Percentiles rank a stretch among this genome's conserved stretches.
Evolutionary conservation across 64 coral and sea anemone genomes (phyloP).

Genomic region (Pocillopora damicornis): DNA sequence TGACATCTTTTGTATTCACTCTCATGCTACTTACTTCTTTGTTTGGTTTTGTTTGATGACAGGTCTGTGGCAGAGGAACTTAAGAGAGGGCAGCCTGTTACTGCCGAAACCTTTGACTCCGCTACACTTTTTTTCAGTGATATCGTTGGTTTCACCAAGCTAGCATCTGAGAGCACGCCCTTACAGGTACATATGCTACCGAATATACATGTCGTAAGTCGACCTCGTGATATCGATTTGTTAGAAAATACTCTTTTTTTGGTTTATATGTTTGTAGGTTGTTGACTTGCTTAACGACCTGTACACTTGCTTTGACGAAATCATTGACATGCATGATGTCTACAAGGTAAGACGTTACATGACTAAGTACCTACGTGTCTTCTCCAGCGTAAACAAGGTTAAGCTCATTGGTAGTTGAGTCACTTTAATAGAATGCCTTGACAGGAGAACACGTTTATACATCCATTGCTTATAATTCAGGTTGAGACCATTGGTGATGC

Average conservation of each 20-base stretch:
- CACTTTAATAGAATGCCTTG: no score
- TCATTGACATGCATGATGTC: slow-evolving; percentile 82
- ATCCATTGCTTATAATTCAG: background rate
- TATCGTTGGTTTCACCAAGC: slow-evolving; percentile 54
- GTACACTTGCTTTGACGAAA: slow-evolving; percentile 74
- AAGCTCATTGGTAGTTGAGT: background rate
- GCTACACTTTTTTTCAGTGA: slow-evolving; percentile 62
- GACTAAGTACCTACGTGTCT: no score
- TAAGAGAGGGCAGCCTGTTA: slow-evolving; percentile 43
- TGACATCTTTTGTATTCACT: no score
- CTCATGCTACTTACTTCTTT: no score
- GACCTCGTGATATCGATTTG: no score
- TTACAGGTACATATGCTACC: background rate
- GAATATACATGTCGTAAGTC: no score
- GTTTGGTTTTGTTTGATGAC: background rate
- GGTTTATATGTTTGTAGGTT: slow-evolving; percentile 27
- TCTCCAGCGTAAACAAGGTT: background rate
- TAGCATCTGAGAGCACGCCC: slow-evolving; percentile 45
- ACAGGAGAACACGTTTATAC: background rate
- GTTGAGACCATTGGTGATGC: slow-evolving; percentile 70
- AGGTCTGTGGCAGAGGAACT: slow-evolving; percentile 58
- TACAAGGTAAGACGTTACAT: slow-evolving; percentile 66
- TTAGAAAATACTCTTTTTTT: background rate
- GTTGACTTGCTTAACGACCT: slow-evolving; percentile 85
- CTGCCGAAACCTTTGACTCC: slow-evolving; percentile 37